Conservation (phyloP, 2,888 invertebrate species). For the Drosophila lacicola region DNA sequence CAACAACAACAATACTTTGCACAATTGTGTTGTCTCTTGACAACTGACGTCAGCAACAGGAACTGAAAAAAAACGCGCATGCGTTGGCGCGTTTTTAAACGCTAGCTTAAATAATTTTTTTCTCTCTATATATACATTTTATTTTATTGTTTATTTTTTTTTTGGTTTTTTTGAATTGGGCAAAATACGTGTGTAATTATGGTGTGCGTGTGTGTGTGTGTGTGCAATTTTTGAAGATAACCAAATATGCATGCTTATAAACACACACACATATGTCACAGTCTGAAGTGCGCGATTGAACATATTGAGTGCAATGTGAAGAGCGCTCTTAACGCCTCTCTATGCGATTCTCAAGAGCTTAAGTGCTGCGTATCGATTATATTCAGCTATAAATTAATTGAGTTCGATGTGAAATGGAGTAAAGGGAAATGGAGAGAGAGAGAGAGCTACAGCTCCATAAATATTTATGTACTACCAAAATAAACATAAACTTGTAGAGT, state of each 20-base stretch:
- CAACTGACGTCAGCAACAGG: slow-evolving; percentile 77
- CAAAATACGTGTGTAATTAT: slow-evolving; percentile 5
- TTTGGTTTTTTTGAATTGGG: background rate
- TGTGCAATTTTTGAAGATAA: background rate
- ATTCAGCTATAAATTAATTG: too few species aligned
- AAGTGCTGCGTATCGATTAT: background rate
- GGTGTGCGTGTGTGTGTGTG: background rate
- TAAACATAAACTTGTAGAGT: too few species aligned
- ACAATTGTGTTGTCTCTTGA: slow-evolving; percentile 49
- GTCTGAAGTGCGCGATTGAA: slow-evolving; percentile 4
- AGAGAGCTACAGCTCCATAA: background rate
- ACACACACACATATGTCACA: background rate
- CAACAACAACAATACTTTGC: slow-evolving; percentile 42
- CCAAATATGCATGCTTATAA: background rate
- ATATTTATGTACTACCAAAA: too few species aligned
- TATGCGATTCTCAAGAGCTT: slow-evolving; percentile 7
- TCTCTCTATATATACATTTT: background rate
- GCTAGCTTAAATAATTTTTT: slow-evolving; percentile 16
- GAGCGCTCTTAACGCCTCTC: background rate
- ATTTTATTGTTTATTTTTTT: background rate
- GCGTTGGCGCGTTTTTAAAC: slow-evolving; percentile 65
- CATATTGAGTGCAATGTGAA: slow-evolving; percentile 3
- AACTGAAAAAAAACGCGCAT: slow-evolving; percentile 67
- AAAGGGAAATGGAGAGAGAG: background rate
- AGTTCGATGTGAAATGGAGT: background rate